Evolutionary conservation across 30 jellyfish, hydroid and myxozoan species (phyloP), one percentile per base, ranked within the genome.

Genomic region (Hydractinia echinata): DNA sequence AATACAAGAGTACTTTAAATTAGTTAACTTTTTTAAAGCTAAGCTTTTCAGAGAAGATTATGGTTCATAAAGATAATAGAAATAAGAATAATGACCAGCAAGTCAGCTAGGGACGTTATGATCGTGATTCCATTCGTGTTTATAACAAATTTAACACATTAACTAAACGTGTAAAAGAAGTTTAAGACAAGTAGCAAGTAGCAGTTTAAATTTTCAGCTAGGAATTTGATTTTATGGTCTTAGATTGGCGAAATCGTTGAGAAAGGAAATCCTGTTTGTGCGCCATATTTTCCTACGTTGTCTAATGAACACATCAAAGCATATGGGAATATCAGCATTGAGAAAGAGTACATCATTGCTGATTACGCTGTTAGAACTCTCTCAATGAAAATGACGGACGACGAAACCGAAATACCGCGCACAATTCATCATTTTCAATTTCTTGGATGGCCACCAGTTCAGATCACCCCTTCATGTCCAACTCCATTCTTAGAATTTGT

Each of bases 401-500:
- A 56, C 10, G 93, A 67, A 51, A 30, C 44, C 2, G 44, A 30
- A 30, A 30, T 30, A 30, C 54, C 53, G 5, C 69, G 92, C 53
- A 5, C 82, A 55, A 76, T 90, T 14, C 20, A 77, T 62, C 97
- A 85, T 54, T 90, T 83, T 56, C 92, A 85, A 54, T 90, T 69
- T 61, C 72, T 82, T 20, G 9, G 95, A 10, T 90, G 97, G 97
- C 97, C 97, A 5, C 20, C 94, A 52, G 77, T 67, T 5, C 85
- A 76, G 61, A 19, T 67, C 0, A 83, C 83, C 6, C 97, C 97
- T 5, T 70, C 76, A 11, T 78, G 81, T 53, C 84, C 95, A 14
- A 72, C 90, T 69, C 70, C 94, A 61, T 90, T 90, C 69, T 54
- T 90, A 80, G 92, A 90, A 4, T 90, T 90, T 55, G 87, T 85